A percentile compares a stretch with the other conserved stretches of the same genome.
These are phyloP conservation scores for Potamarius usumacintae DNA, from an alignment of 2,113 vertebrate genomes.

Conservation along the genomic window DNA sequence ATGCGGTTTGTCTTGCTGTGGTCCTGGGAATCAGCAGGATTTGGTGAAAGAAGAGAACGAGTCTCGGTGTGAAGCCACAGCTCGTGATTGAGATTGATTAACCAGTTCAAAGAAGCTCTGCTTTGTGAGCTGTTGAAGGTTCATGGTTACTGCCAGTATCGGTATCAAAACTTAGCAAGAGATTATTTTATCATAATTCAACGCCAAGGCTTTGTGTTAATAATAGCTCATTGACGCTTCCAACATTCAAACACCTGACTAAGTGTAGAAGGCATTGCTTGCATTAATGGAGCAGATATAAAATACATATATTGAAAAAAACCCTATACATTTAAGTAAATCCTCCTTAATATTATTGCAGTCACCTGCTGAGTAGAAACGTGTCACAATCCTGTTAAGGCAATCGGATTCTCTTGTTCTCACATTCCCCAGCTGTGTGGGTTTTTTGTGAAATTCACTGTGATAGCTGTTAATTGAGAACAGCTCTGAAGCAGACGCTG, in stretches of 20 bases:
- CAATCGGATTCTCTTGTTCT: slow-evolving; percentile 38
- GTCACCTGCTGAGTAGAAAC: slow-evolving; percentile 26
- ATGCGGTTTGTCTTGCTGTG: background rate
- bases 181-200: background rate
- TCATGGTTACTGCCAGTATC: background rate
- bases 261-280: background rate
- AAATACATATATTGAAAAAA: background rate
- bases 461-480: slow-evolving; percentile 49
- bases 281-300: background rate
- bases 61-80: slow-evolving; percentile 42
- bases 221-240: background rate
- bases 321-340: background rate
- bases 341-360: background rate
- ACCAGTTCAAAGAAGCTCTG: slow-evolving; percentile 19
- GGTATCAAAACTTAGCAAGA: background rate
- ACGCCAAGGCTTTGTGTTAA: background rate
- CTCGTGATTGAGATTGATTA: slow-evolving; percentile 46
- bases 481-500: slow-evolving; percentile 35
- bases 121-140: background rate
- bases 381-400: slow-evolving; percentile 20
- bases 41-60: slow-evolving; percentile 18
- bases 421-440: slow-evolving; percentile 41
- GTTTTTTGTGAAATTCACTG: slow-evolving; percentile 32
- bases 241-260: background rate
- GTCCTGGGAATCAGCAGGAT: slow-evolving; percentile 31